Evolutionary conservation across 1,140 invertebrate genomes (phyloP), one percentile per base, ranked within the genome.

Genomic region (Trichogramma pretiosum): DNA sequence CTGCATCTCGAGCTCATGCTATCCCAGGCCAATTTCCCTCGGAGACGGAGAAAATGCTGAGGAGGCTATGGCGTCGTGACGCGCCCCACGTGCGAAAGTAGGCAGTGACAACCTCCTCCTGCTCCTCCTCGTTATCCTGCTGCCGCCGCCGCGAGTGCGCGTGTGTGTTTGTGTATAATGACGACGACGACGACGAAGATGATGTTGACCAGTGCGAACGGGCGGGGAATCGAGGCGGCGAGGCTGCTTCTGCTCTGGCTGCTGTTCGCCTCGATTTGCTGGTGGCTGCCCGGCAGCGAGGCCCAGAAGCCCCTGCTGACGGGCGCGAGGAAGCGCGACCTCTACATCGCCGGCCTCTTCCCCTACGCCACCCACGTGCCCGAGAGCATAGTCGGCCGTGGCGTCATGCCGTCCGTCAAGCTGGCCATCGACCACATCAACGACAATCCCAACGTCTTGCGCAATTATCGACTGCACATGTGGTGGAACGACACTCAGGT

Each of bases 401-500:
- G 91, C 11, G 90, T 95, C 4, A 88, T 93, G 82, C 92, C 91
- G 3, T 92, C 91, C 52, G 89, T 93, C 16, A 87, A 90, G 66
- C 71, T 95, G 50, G 92, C 91, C 43, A 76, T 94, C 45, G 85
- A 90, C 57, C 89, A 95, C 72, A 90, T 95, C 63, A 95, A 95
- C 70, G 85, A 91, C 57, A 86, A 89, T 62, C 82, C 84, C 22
- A 77, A 77, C 21, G 81, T 94, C 34, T 74, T 94, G 10, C 76
- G 82, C 40, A 89, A 91, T 67, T 92, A 93, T 68, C 77, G 87
- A 24, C 78, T 95, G 35, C 88, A 91, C 62, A 91, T 94, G 80
- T 88, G 86, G 80, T 93, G 87, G 87, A 94, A 94, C 64, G 89
- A 95, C 58, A 95, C 91, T 3, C 82, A 91, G 85, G 92, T 94